These are phyloP conservation scores for Brachionus calyciflorus DNA, from an alignment of 1,140 invertebrate species.

Conservation along the genomic window DNA sequence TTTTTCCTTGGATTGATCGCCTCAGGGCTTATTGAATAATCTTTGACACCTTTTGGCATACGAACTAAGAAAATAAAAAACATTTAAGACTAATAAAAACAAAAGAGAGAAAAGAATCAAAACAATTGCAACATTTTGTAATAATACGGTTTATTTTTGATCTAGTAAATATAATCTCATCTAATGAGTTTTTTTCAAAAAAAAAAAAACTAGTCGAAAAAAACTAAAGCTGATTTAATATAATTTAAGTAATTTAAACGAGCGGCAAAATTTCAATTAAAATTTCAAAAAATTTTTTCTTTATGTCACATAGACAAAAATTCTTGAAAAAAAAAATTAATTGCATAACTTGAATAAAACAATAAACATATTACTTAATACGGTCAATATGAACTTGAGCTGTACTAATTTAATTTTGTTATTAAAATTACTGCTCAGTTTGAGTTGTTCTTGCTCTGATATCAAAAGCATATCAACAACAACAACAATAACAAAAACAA, in stretches of 20 bases:
- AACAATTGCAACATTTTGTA: neutral
- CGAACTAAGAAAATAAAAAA: neutral
- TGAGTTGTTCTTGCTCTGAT: neutral
- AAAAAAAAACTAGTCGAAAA: constrained; percentile 3
- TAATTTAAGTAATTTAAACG: too few relatives aligned
- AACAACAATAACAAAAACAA: too few relatives aligned
- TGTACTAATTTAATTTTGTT: neutral
- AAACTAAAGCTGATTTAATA: too few relatives aligned
- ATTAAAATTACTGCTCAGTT: constrained; percentile 36
- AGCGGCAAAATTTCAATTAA: too few relatives aligned
- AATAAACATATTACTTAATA: constrained; percentile 23
- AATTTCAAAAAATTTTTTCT: too few relatives aligned
- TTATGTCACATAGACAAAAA: too few relatives aligned
- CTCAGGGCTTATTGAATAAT: neutral
- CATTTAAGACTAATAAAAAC: constrained; percentile 6
- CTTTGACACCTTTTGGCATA: constrained; percentile 34
- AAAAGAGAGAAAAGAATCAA: neutral
- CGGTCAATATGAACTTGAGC: neutral
- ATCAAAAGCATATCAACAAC: neutral
- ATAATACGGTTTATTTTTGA: constrained; percentile 5
- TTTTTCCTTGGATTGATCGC: neutral
- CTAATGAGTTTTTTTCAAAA: constrained; percentile 35
- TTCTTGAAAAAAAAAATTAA: neutral
- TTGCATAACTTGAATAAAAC: constrained; percentile 8
- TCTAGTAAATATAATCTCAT: neutral